Base-by-base conservation (phyloP, 2,888 invertebrate species). In the Dynastes maya region DNA sequence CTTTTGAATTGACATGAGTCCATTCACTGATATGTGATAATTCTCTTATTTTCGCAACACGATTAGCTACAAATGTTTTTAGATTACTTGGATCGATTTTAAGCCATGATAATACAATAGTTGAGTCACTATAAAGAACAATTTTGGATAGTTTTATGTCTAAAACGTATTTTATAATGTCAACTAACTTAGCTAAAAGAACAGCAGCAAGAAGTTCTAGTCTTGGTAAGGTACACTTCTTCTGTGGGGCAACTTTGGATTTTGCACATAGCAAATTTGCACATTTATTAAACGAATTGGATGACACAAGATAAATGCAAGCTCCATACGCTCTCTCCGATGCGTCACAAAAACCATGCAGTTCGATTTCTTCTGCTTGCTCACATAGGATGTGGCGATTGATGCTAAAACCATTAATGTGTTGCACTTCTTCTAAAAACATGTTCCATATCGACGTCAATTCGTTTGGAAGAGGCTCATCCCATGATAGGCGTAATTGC, bases 401-500 rank as follows among this genome's bases (percentile, higher is more conserved):
- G 27, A 63, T 29, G 13, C 13, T 63, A 13, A 63, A 22, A 13
- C 5, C 13, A 63, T 63, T 63, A 13, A 63, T 27, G 11, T 16
- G 27, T 61, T 63, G 2, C 11, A 16, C n/a, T 55, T 16, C 16
- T n/a, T 55, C n/a, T n/a, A 22, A 3, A 16, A 16, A 55, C 16
- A 2, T 55, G 11, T 1, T 16, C 55, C 55, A 55, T n/a, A 55
- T 16, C 22, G 55, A 16, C 2, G 5, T 55, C 6, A 55, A 16
- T 16, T 55, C 55, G 22, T n/a, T 55, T n/a, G 16, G 6, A 55
- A 55, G 45, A 78, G 32, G 22, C 16, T 82, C 77, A 55, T 82
- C 82, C 82, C 81, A 82, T 6, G 22, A 49, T 5, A 78, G 9
- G 13, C 79, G 68, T 22, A 45, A 6, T 40, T 45, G 11, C 80